phyloP scores from a whole-genome alignment of 1,140 invertebrate species.

The Ladona fulva region DNA sequence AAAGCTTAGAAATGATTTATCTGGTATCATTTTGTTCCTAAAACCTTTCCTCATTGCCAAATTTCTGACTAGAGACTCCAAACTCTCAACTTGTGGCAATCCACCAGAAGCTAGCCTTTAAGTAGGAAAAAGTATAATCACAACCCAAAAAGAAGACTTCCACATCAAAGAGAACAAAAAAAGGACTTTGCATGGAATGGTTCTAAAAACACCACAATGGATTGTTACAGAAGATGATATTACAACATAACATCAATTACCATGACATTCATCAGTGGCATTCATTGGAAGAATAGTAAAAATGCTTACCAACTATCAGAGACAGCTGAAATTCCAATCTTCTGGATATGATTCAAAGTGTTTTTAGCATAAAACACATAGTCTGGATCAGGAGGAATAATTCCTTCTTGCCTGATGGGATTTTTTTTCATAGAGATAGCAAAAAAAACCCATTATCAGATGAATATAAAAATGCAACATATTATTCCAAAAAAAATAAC shows the following conservation, averaged over 20 bases:
- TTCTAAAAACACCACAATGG: too few relatives aligned
- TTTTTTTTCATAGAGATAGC: too few relatives aligned
- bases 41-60: background rate
- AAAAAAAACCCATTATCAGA: too few relatives aligned
- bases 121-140: too few relatives aligned
- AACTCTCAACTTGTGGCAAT: background rate
- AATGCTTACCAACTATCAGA: slow-evolving; percentile 47
- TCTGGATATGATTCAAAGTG: slow-evolving; percentile 54
- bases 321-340: slow-evolving; percentile 49
- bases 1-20: background rate
- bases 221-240: too few relatives aligned
- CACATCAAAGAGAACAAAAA: too few relatives aligned
- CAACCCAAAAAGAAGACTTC: too few relatives aligned
- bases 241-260: too few relatives aligned
- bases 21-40: background rate
- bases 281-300: too few relatives aligned
- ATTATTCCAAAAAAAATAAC: too few relatives aligned
- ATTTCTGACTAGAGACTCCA: background rate
- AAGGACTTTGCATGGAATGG: too few relatives aligned
- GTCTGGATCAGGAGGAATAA: slow-evolving; percentile 46
- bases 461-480: too few relatives aligned
- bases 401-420: slow-evolving; percentile 35
- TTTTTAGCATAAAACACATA: slow-evolving; percentile 62
- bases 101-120: background rate
- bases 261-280: background rate